Evolutionary conservation across 2,888 invertebrate species (phyloP).

Genomic region (Timandra comae): DNA sequence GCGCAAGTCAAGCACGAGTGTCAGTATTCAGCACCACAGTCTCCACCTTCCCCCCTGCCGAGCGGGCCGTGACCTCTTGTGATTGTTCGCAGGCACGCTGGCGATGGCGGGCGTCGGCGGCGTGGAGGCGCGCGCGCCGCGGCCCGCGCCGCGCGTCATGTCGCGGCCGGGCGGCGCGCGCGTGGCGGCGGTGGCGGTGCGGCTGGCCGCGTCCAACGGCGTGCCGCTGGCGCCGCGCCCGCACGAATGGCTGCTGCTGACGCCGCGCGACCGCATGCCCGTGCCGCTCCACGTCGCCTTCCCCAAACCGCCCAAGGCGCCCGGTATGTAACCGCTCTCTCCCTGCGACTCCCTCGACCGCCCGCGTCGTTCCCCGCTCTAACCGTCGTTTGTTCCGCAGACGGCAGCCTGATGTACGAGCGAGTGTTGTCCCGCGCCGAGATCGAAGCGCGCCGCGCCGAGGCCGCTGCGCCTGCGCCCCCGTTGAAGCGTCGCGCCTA

Average conservation of each 20-base stretch:
- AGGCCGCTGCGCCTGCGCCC: slow-evolving; percentile 38
- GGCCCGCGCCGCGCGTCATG: slow-evolving; percentile 56
- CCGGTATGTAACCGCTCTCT: slow-evolving; percentile 70
- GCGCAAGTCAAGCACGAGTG: slow-evolving; percentile 92
- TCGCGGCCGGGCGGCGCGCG: slow-evolving; percentile 53
- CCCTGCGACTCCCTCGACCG: too few species aligned
- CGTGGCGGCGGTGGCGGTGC: slow-evolving; percentile 42
- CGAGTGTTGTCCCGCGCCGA: slow-evolving; percentile 87
- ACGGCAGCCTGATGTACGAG: slow-evolving; percentile 92
- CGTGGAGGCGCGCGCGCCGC: slow-evolving; percentile 50
- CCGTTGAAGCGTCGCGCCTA: slow-evolving; percentile 89
- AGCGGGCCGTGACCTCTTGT: too few species aligned
- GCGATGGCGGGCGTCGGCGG: slow-evolving; percentile 77
- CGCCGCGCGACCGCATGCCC: slow-evolving; percentile 86
- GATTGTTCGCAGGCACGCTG: slow-evolving; percentile 60
- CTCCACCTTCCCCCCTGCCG: too few species aligned
- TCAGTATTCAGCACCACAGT: slow-evolving; percentile 54
- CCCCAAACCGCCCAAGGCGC: slow-evolving; percentile 93
- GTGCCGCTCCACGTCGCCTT: slow-evolving; percentile 88
- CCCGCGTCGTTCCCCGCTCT: too few species aligned
- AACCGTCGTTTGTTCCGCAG: slow-evolving; percentile 58
- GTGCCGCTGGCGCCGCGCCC: slow-evolving; percentile 56
- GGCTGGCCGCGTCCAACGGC: slow-evolving; percentile 56
- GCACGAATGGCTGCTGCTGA: slow-evolving; percentile 84
- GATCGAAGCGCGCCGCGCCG: slow-evolving; percentile 78